Conservation (phyloP, 2,888 invertebrate genomes). For the Liopterus haemorrhoidalis region DNA sequence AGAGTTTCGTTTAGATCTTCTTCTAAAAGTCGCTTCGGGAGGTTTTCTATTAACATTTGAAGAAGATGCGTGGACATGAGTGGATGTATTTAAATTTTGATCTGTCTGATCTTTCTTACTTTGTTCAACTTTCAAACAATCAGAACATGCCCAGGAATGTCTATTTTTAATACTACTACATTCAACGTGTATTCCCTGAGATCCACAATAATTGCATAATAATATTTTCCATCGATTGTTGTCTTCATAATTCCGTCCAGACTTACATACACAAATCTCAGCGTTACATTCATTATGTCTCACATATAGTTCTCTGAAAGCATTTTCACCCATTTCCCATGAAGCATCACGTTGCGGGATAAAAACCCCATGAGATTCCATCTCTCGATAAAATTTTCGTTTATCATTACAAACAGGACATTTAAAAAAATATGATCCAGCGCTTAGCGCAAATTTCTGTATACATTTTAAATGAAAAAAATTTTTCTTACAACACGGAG, state of each 20-base stretch:
- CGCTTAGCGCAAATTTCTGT: constrained; percentile 52
- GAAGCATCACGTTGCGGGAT: constrained; percentile 60
- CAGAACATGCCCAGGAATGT: too few species aligned
- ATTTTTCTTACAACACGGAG: too few species aligned
- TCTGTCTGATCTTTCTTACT: too few species aligned
- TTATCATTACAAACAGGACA: constrained; percentile 58
- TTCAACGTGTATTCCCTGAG: constrained; percentile 49
- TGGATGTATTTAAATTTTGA: too few species aligned
- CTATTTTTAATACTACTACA: too few species aligned
- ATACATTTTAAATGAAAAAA: too few species aligned
- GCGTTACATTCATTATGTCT: constrained; percentile 52
- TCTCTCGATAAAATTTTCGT: constrained; percentile 50
- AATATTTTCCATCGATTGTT: constrained; percentile 54
- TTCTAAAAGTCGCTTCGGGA: too few species aligned
- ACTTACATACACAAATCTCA: constrained; percentile 47
- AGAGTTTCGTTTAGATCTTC: too few species aligned
- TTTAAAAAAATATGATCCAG: constrained; percentile 59
- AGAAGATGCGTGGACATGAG: too few species aligned
- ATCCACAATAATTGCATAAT: constrained; percentile 52
- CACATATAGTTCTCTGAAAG: constrained; percentile 51
- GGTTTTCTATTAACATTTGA: too few species aligned
- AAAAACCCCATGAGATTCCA: constrained; percentile 54
- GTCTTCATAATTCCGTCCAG: constrained; percentile 47
- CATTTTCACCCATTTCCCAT: constrained; percentile 58
- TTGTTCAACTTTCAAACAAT: too few species aligned